Conservation (phyloP, 2,113 vertebrate genomes). For the Solea senegalensis region DNA sequence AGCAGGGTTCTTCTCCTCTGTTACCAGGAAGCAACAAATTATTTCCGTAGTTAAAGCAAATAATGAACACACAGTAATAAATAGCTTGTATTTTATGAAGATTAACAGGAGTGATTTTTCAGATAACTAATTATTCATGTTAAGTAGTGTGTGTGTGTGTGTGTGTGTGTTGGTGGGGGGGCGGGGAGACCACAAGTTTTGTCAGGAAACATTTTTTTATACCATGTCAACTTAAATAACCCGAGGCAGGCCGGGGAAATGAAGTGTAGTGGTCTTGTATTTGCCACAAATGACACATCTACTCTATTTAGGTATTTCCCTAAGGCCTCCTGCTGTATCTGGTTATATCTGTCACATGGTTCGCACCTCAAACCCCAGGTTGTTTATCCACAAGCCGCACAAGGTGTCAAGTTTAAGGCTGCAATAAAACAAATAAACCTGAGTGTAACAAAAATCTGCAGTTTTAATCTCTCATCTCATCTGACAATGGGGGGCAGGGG, state of each 20-base stretch:
- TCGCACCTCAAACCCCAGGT: slow-evolving; percentile 14
- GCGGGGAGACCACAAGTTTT: slow-evolving; percentile 16
- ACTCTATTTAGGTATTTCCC: slow-evolving; percentile 29
- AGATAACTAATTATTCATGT: slow-evolving; percentile 39
- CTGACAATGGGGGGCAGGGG: neutral
- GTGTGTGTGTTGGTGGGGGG: neutral
- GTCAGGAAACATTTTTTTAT: slow-evolving; percentile 26
- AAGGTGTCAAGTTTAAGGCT: slow-evolving; percentile 7
- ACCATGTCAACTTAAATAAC: slow-evolving; percentile 32
- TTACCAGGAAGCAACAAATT: slow-evolving; percentile 11
- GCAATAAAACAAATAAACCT: slow-evolving; percentile 29
- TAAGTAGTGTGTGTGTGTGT: slow-evolving; percentile 11
- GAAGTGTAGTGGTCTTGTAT: slow-evolving; percentile 9
- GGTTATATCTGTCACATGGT: slow-evolving; percentile 17
- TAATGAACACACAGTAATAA: neutral
- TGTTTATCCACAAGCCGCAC: slow-evolving; percentile 32
- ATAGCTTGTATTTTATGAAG: slow-evolving; percentile 30
- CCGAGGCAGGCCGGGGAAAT: slow-evolving; percentile 3
- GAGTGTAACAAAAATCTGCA: slow-evolving; percentile 19
- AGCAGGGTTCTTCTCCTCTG: neutral
- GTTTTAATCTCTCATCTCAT: slow-evolving; percentile 14
- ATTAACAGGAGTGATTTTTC: slow-evolving; percentile 46
- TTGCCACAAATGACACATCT: slow-evolving; percentile 23
- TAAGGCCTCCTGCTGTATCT: neutral
- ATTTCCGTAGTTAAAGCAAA: neutral